Base-by-base conservation (phyloP, 1,140 invertebrate genomes). In the Bombus superbus region DNA sequence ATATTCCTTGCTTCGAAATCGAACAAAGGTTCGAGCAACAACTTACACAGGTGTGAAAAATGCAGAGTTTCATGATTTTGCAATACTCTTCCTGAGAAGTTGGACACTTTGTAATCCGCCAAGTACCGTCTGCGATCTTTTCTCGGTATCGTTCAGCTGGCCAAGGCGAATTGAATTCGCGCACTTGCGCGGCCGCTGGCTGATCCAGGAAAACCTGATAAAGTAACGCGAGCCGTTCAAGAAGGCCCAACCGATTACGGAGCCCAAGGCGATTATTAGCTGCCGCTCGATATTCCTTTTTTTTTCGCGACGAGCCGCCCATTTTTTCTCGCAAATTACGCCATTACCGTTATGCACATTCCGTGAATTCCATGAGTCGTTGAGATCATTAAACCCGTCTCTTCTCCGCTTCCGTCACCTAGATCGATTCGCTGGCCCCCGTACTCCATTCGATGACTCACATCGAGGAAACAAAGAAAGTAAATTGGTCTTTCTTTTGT, bases 271-370 rank as follows among this genome's bases (percentile, higher is more conserved):
- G 66, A 83, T 89, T 86, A 80, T 89, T 83, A 77, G 32, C 40
- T 38, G 38, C n/a, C 69, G 59, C 73, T 44, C 35, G 83, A 86
- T 62, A 72, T 47, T 47, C 44, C 47, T 40, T 15, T 81, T 32
- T 25, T 73, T 87, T 82, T 38, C 18, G 64, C 53, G 25, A 59
- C 32, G 22, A 57, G 66, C 38, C 47, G 78, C 78, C 66, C 69
- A 87, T 91, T 90, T 89, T 90, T 87, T 87, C 73, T 38, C 62
- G 38, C 64, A 74, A 75, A 91, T 91, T 89, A 81, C 88, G 59
- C 72, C 68, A 81, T 87, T 85, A 85, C 90, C 90, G 90, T 92
- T 91, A 92, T 83, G 77, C 83, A 83, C 90, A 89, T 92, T 91
- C 89, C 84, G 77, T 75, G 84, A 87, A 90, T 89, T 87, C 74